A percentile compares a stretch with the other conserved stretches of the same genome.
Conservation (phyloP, 2,113 vertebrate species). For the Dicaeum eximium region DNA sequence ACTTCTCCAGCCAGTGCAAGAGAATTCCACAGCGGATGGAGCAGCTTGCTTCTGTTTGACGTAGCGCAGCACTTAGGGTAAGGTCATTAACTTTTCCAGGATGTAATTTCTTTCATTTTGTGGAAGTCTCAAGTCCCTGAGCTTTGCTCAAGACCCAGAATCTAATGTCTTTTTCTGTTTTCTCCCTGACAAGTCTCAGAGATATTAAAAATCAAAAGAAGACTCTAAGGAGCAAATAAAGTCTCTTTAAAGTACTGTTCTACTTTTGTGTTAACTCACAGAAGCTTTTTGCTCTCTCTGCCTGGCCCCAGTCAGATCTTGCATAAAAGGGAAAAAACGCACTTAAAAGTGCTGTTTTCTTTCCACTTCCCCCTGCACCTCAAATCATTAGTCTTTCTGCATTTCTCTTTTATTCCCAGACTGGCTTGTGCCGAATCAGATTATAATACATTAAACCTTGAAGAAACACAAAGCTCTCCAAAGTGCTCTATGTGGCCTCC, state of each 20-base stretch:
- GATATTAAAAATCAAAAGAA: constrained; percentile 67
- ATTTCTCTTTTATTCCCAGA: constrained; percentile 66
- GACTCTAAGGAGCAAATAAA: constrained; percentile 59
- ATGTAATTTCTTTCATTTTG: constrained; percentile 28
- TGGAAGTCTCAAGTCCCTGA: constrained; percentile 32
- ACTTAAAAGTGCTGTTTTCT: constrained; percentile 49
- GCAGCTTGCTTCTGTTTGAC: background rate
- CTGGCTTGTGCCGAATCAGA: constrained; percentile 61
- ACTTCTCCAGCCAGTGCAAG: background rate
- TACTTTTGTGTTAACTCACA: constrained; percentile 43
- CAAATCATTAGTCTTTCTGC: constrained; percentile 63
- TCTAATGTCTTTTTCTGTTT: constrained; percentile 52
- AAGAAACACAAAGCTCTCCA: constrained; percentile 64
- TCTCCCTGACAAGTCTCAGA: constrained; percentile 56
- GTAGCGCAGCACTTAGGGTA: background rate
- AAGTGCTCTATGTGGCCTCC: constrained; percentile 50
- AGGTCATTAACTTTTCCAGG: constrained; percentile 31
- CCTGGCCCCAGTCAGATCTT: constrained; percentile 47
- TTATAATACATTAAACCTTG: constrained; percentile 66
- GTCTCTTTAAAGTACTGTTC: constrained; percentile 49
- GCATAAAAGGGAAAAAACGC: constrained; percentile 36
- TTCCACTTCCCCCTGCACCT: constrained; percentile 19
- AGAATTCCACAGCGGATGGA: background rate
- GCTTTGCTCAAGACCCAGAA: constrained; percentile 41
- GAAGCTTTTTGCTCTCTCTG: constrained; percentile 50